Conservation (phyloP, 2,888 invertebrate genomes). For the Leptinotarsa rubiginosa region DNA sequence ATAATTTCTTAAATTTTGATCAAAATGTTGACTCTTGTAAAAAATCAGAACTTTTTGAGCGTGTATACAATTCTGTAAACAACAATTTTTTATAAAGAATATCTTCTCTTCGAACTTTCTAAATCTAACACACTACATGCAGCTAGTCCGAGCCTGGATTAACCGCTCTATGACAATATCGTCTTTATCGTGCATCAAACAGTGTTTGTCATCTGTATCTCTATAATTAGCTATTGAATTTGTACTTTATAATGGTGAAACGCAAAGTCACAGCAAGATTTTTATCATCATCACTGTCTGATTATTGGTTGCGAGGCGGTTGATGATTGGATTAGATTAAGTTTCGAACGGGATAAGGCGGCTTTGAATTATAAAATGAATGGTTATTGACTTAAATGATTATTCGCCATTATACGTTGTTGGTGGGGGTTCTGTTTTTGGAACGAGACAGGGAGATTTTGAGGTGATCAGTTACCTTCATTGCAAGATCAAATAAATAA, state of each 20-base stretch:
- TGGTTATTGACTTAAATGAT: conserved; percentile 5
- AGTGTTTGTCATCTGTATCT: conserved; percentile 46
- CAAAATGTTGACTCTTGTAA: no score
- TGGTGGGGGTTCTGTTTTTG: neutral
- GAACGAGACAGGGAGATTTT: neutral
- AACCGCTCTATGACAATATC: conserved; percentile 34
- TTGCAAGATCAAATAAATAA: neutral
- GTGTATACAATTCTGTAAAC: no score
- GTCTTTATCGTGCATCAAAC: conserved; percentile 43
- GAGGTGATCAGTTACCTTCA: neutral
- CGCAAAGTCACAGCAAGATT: conserved; percentile 40
- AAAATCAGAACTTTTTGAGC: no score
- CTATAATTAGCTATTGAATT: conserved; percentile 49
- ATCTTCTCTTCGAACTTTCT: neutral
- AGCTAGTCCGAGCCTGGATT: neutral
- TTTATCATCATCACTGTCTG: conserved; percentile 24
- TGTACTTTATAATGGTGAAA: conserved; percentile 42
- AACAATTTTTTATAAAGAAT: no score
- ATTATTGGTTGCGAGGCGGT: conserved; percentile 19
- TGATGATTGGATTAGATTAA: conserved; percentile 21
- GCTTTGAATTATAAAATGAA: conserved; percentile 13
- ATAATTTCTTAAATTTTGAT: no score
- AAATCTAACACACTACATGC: neutral
- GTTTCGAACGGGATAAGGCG: conserved; percentile 12
- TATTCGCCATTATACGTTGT: neutral